Conservation (phyloP, 2,797 vertebrate species). For the Myripristis jacobus region DNA sequence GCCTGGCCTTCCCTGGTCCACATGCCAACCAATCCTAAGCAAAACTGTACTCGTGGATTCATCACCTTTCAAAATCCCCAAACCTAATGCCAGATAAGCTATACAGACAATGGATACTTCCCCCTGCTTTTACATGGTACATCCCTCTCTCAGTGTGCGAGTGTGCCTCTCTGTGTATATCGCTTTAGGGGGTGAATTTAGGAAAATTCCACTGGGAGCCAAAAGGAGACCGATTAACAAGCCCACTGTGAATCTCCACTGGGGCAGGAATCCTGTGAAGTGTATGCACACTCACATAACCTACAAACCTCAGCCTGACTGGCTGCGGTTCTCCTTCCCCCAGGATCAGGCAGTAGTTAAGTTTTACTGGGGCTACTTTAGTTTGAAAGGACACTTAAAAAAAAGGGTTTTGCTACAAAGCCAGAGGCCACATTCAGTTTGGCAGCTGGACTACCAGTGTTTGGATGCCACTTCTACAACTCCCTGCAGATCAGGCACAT, state of each 20-base stretch:
- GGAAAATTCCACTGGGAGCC: conserved; percentile 49
- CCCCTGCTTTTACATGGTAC: background rate
- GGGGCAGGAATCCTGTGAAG: conserved; percentile 35
- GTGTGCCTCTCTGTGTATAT: conserved; percentile 18
- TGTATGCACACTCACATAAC: conserved; percentile 30
- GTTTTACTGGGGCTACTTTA: conserved; percentile 34
- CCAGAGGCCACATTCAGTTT: conserved; percentile 18
- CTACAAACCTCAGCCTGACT: conserved; percentile 49
- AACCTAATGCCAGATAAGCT: background rate
- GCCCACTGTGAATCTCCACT: conserved; percentile 39
- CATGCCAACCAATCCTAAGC: background rate
- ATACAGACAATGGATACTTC: conserved; percentile 7
- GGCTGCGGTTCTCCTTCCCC: conserved; percentile 40
- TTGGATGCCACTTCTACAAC: background rate
- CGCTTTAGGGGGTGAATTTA: conserved; percentile 50
- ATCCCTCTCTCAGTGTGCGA: background rate
- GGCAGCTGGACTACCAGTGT: background rate
- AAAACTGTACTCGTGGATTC: too few species aligned
- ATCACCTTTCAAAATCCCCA: background rate
- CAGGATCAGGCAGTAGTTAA: conserved; percentile 16
- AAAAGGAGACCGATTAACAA: conserved; percentile 63
- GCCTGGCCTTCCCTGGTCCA: background rate
- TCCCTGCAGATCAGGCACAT: background rate
- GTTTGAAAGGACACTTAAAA: conserved; percentile 11
- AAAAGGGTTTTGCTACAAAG: conserved; percentile 11